Base-by-base conservation (phyloP, 2,113 vertebrate genomes). In the Dromas ardeola region DNA sequence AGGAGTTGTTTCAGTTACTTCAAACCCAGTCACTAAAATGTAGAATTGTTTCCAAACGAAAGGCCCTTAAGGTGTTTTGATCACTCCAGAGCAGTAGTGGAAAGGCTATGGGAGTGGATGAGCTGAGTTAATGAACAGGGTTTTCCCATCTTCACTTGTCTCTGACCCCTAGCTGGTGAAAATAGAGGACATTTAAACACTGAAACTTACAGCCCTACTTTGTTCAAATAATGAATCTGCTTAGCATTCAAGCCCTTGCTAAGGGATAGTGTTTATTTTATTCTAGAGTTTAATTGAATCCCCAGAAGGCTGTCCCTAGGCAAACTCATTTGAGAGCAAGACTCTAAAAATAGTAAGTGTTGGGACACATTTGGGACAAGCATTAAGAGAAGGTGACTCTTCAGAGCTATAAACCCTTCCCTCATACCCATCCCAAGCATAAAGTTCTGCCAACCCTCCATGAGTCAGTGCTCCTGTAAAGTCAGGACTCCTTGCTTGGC, bases 251-350 rank as follows among this genome's bases (percentile, higher is more conserved):
- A 63, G 76, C 27, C 88, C 66, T 61, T 45, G 53, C 86, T 72
- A 53, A 80, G 79, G 79, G 62, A 80, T 26, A 90, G 62, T 86
- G 90, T 90, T 97, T 86, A 56, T 88, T 97, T 93, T 88, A 88
- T 86, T 53, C 77, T 29, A 53, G 79, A 80, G 47, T 93, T 91
- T 95, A 97, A 95, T 52, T 93, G 93, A 95, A 95, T 90, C 85
- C 90, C 71, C 94, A 82, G 53, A 69, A 95, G 88, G 40, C 92
- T 86, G 62, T 88, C 90, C 66, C 74, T 82, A 43, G 74, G 85
- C 79, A 90, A 90, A 93, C 73, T 47, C 88, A 86, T n/a, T 49
- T 45, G 90, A 95, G 88, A 90, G 62, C 19, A 30, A 49, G 43
- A 30, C 43, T 73, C 90, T 77, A 92, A 93, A 90, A 82, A 92